These are phyloP conservation scores for Bombus ignitus DNA, from an alignment of 1,140 invertebrate genomes.

Conservation along the genomic window DNA sequence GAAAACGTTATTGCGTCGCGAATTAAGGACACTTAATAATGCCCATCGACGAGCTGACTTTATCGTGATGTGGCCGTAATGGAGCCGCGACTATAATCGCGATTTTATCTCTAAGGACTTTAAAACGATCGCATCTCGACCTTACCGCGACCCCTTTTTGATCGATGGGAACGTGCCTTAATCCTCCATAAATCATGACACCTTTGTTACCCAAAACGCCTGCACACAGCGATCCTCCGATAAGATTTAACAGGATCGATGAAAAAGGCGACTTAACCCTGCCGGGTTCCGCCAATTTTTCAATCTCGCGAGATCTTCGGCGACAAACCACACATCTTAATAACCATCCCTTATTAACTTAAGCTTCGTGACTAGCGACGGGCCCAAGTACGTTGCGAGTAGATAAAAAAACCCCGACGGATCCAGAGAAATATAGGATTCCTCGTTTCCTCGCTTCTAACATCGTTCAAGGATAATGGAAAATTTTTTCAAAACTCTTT, in stretches of 20 bases:
- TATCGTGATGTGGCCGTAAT: slow-evolving; percentile 22
- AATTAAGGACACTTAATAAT: slow-evolving; percentile 29
- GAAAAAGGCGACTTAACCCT: background rate
- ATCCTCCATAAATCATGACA: slow-evolving; percentile 2
- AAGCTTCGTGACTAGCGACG: too few relatives aligned
- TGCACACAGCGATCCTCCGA: background rate
- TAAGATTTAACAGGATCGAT: background rate
- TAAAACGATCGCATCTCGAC: background rate
- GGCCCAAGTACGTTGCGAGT: too few relatives aligned
- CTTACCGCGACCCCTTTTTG: background rate
- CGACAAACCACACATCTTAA: background rate
- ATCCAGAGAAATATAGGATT: too few relatives aligned
- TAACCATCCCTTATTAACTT: too few relatives aligned
- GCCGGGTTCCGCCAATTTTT: background rate
- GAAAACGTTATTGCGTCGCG: background rate
- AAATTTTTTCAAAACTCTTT: too few relatives aligned
- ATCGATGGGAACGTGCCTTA: background rate
- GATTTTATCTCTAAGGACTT: slow-evolving; percentile 19
- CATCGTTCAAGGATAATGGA: too few relatives aligned
- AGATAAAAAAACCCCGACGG: too few relatives aligned
- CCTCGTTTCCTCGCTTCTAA: too few relatives aligned
- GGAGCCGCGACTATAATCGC: slow-evolving; percentile 17
- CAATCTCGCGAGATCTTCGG: background rate
- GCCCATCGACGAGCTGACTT: slow-evolving; percentile 1
- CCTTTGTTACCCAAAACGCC: background rate